Base-by-base conservation (phyloP, 2,113 vertebrate genomes). In the Gavia stellata region DNA sequence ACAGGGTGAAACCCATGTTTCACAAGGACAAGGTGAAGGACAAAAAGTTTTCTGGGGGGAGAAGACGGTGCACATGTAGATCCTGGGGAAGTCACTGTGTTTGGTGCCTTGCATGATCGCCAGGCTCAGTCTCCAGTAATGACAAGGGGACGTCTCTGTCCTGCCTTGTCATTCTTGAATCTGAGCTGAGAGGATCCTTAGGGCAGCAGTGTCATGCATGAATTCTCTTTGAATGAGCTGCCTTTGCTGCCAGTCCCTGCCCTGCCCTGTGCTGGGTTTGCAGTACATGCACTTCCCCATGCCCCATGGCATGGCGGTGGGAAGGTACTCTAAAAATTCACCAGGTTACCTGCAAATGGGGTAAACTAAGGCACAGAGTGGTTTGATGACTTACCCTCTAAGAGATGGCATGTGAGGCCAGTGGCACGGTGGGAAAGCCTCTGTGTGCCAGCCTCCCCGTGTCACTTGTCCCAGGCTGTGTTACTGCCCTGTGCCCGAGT, bases 291-390 rank as follows among this genome's bases (percentile, higher is more conserved):
- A 6, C 29, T 36, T 42, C 38, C 42, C 20, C 2, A 45, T n/a
- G 47, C n/a, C 34, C 21, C 8, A 0, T 12, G 62, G 50, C 7
- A 4, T 1, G 29, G 33, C 0, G 2, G 13, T 56, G 62, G 47
- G 49, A 38, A 49, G 47, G 17, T 11, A 2, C 26, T 44, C 16
- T 5, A 9, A 92, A 6, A 21, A 6, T 40, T 67, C 2, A 8
- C 50, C 44, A 34, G 61, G 19, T 71, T 50, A 7, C 49, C 47
- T 79, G 73, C 58, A 63, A 15, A 34, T n/a, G 61, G 33, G 34
- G 45, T 56, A 38, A 58, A 21, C 17, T 23, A 2, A 72, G 84
- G 77, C 86, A 55, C 59, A 8, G 82, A 28, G 29, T 1, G 7
- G 44, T 26, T 66, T 50, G 11, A 7, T 47, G 53, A 45, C 50